A percentile compares a stretch with the other conserved stretches of the same genome.
Evolutionary conservation across 2,113 vertebrate species (phyloP).

Genomic region (Dendropsophus ebraccatus): DNA sequence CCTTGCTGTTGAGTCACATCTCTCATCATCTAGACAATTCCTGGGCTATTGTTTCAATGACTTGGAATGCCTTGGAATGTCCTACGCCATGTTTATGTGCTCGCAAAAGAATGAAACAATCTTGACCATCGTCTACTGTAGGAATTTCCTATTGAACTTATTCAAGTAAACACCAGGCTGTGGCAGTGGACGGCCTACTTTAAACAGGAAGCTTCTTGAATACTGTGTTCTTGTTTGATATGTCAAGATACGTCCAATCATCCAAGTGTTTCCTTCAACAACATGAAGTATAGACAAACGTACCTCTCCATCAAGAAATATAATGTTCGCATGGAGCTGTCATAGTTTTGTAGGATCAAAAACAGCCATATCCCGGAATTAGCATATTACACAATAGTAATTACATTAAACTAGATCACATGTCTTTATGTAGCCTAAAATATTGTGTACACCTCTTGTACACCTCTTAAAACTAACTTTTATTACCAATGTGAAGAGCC

Average conservation of each 20-base stretch:
- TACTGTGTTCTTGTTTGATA: conserved; percentile 52
- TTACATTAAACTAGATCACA: neutral
- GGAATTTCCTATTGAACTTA: conserved; percentile 55
- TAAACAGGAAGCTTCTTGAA: conserved; percentile 31
- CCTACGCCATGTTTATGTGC: conserved; percentile 10
- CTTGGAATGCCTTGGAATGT: neutral
- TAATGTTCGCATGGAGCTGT: neutral
- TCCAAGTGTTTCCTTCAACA: conserved; percentile 20
- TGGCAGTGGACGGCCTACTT: neutral
- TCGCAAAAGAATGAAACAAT: conserved; percentile 43
- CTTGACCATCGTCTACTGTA: conserved; percentile 11
- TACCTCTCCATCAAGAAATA: neutral
- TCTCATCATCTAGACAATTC: accelerated
- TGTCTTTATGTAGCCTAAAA: neutral
- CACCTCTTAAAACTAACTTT: too few relatives aligned
- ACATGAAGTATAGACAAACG: neutral
- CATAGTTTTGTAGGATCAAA: neutral
- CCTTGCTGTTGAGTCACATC: conserved; percentile 7
- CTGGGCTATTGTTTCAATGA: neutral
- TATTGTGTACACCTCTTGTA: too few relatives aligned
- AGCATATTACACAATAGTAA: neutral
- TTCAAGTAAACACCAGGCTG: neutral
- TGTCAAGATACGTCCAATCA: conserved; percentile 2
- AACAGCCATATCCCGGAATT: too few relatives aligned
- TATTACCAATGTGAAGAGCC: too few relatives aligned